A percentile compares a stretch with the other conserved stretches of the same genome.
Evolutionary conservation across 2,797 vertebrate genomes (phyloP).

Genomic region (Enteromius argenteus): DNA sequence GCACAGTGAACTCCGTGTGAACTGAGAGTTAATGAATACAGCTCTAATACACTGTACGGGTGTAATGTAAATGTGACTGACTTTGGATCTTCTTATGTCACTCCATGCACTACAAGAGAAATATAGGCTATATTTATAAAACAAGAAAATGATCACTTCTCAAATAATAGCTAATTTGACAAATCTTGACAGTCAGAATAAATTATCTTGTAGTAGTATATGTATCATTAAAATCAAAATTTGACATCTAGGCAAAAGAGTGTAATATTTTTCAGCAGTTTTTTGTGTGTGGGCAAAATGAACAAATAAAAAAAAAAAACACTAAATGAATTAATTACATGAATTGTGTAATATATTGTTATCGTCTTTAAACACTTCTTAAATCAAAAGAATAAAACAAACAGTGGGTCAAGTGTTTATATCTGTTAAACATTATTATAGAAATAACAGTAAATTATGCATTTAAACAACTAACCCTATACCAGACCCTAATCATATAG

Average conservation of each 20-base stretch:
- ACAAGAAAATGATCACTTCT: not conserved
- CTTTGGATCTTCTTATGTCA: slow-evolving; percentile 74
- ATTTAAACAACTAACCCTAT: not conserved
- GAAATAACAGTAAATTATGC: not conserved
- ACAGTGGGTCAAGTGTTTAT: not conserved
- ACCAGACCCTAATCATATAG: not conserved
- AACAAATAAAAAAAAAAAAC: not conserved
- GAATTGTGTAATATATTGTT: not conserved
- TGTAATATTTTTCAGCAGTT: not conserved
- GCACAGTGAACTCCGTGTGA: slow-evolving; percentile 77
- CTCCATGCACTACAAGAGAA: slow-evolving; percentile 44
- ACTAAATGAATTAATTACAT: not conserved
- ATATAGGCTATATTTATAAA: not conserved
- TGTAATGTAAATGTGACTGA: slow-evolving; percentile 77
- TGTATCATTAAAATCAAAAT: slow-evolving; percentile 12
- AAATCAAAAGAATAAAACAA: not conserved
- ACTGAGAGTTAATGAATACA: slow-evolving; percentile 79
- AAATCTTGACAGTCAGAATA: slow-evolving; percentile 7
- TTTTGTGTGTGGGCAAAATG: not conserved
- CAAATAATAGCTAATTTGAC: slow-evolving; percentile 6
- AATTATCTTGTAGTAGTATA: not conserved
- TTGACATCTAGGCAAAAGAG: slow-evolving; percentile 4
- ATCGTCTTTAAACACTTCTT: not conserved
- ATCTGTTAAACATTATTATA: not conserved
- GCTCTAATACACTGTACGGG: slow-evolving; percentile 72